phyloP scores from a whole-genome alignment of 1,140 invertebrate genomes.

The Hylaeus volcanicus region DNA sequence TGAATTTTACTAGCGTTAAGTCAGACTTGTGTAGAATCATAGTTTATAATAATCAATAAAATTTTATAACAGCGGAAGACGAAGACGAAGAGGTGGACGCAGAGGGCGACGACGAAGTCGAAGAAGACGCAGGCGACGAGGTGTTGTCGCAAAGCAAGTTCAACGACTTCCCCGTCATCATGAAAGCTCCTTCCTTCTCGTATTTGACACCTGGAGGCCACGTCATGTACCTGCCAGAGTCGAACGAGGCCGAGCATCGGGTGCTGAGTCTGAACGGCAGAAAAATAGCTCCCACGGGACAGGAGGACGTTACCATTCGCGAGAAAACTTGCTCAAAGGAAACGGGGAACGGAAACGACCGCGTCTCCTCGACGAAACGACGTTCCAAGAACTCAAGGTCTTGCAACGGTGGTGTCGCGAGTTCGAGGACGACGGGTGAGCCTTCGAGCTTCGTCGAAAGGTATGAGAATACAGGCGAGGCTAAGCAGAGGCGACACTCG shows the following conservation, averaged over 20 bases:
- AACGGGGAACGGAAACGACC: background rate
- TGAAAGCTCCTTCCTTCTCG: slow-evolving; percentile 80
- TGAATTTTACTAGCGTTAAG: too few species aligned
- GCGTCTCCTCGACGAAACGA: background rate
- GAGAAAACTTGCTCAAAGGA: slow-evolving; percentile 39
- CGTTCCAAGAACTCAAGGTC: slow-evolving; percentile 29
- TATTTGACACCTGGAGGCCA: slow-evolving; percentile 83
- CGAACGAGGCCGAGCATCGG: slow-evolving; percentile 72
- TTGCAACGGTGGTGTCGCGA: background rate
- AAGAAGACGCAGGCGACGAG: slow-evolving; percentile 22
- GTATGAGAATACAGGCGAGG: slow-evolving; percentile 77
- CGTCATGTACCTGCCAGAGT: slow-evolving; percentile 90
- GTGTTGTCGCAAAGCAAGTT: slow-evolving; percentile 62
- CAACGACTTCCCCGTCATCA: slow-evolving; percentile 70
- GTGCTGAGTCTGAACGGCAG: slow-evolving; percentile 64
- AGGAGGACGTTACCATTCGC: slow-evolving; percentile 30
- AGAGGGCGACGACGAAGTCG: slow-evolving; percentile 54
- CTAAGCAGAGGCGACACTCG: slow-evolving; percentile 65
- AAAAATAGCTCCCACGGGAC: slow-evolving; percentile 17
- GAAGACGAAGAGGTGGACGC: slow-evolving; percentile 69
- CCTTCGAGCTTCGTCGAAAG: slow-evolving; percentile 72
- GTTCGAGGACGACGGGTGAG: slow-evolving; percentile 2
- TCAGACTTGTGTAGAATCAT: too few species aligned
- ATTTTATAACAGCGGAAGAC: slow-evolving; percentile 54
- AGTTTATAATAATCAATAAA: too few species aligned